These are phyloP conservation scores for Theodoxus fluviatilis DNA, from an alignment of 2,888 invertebrate species.

Conservation along the genomic window DNA sequence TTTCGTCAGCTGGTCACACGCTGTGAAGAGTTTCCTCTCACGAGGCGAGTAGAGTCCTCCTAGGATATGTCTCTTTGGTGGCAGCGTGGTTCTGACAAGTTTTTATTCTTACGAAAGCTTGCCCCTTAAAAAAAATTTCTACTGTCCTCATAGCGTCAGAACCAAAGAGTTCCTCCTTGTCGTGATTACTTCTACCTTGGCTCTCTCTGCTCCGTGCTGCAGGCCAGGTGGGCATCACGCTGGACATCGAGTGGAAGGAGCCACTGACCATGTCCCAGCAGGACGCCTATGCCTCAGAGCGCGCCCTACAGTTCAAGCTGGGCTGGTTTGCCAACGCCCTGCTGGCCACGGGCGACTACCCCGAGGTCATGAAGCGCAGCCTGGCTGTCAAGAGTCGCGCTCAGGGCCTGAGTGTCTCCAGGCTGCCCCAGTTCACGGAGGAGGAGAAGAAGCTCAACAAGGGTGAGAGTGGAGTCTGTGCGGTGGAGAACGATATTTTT, in stretches of 20 bases:
- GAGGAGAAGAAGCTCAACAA: constrained; percentile 47
- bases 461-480: constrained; percentile 40
- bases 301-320: constrained; percentile 53
- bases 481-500: too few species aligned
- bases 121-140: too few species aligned
- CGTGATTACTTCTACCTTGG: too few species aligned
- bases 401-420: constrained; percentile 42
- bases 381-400: constrained; percentile 44
- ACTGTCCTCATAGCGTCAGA: too few species aligned
- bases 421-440: constrained; percentile 57
- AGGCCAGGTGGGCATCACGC: constrained; percentile 49
- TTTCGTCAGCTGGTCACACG: too few species aligned
- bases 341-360: constrained; percentile 68
- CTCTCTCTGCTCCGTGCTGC: too few species aligned
- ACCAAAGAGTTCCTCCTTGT: too few species aligned
- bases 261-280: constrained; percentile 37
- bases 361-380: constrained; percentile 50
- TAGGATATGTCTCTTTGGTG: too few species aligned
- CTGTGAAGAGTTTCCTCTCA: too few species aligned
- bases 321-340: constrained; percentile 63
- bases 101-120: too few species aligned
- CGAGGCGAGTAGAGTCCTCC: too few species aligned
- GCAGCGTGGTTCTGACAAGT: too few species aligned
- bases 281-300: constrained; percentile 48
- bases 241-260: constrained; percentile 57